Base-by-base conservation (phyloP, 2,888 invertebrate genomes). In the Tipula helvola region DNA sequence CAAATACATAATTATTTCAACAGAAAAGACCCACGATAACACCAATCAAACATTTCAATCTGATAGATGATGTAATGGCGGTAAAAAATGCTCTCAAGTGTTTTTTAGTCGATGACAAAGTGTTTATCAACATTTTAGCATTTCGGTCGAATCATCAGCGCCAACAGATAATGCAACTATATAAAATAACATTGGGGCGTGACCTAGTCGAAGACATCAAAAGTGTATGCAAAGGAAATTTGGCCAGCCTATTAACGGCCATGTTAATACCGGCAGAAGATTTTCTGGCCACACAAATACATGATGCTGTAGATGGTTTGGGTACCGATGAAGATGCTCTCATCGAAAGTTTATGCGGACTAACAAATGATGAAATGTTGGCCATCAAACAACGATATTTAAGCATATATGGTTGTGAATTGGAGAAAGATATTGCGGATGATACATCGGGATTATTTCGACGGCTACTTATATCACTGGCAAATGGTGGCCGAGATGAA, bases 401-500 rank as follows among this genome's bases (percentile, higher is more conserved):
- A 0, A 7, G 7, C 0, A 39, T 7, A 39, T 39, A 39, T 39
- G 5, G 3, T 5, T 39, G n/a, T n/a, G 10, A 13, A 39, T 92
- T 98, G 88, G 98, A 98, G 90, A 94, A 95, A 86, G 97, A 97
- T 90, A 91, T 98, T 39, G 94, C 93, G 88, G 95, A 95, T 86
- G 99, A 99, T 90, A 98, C 98, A 2, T 97, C 97, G 85, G 98
- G 98, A 13, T 95, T 95, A 90, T 98, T 99, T 92, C 96, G 96
- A 91, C 94, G 98, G 87, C 93, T 99, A 71, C 28, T 84, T 7
- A 8, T 97, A 39, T 97, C 98, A 41, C 91, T 97, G 16, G 95
- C 95, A 89, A 95, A 95, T 90, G 95, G 94, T 90, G 92, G 92
- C 90, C 90, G 91, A 4, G 91, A 96, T 90, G 98, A 98, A 91